Evolutionary conservation across 2,888 invertebrate genomes (phyloP), one percentile per base, ranked within the genome.

Genomic region (Lissocephala sabroskyi): DNA sequence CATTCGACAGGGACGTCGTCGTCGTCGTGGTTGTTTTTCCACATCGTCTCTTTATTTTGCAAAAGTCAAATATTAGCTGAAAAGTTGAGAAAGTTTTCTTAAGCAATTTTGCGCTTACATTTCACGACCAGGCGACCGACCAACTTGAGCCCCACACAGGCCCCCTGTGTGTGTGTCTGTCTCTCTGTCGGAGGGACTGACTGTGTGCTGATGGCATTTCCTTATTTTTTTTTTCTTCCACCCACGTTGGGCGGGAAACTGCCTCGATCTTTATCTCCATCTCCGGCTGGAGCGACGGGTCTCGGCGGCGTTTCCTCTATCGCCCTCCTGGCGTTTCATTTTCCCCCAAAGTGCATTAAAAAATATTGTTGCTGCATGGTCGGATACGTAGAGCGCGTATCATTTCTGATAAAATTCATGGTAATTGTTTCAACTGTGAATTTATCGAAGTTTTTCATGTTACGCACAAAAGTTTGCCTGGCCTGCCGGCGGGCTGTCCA

Each of bases 51-150:
- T 64, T 70, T 74, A 76, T 79, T 74, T 68, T 71, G 65, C 59
- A 64, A 67, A 78, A 79, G 66, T 74, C 79, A 79, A 79, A 79
- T 79, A 79, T 79, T 79, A 75, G 80, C 80, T 79, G 75, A 79
- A 79, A 79, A 79, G 78, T 79, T 79, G 73, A 63, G 64, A 79
- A 79, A 79, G 67, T 79, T 79, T 74, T 74, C 74, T 57, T 68
- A 71, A 66, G 74, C 79, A 79, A 78, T 79, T 79, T 79, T 71
- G 59, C 68, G 65, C 71, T 77, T 62, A 76, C 70, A 71, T 71
- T 71, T 73, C 70, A 63, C 48, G 45, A 62, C 49, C 17, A 56
- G 7, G 41, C 48, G 45, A 62, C 49, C 17, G 53, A 23, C 39
- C 46, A 23, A 23, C 23, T 23, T 35, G 13, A 48, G 39, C 45